Evolutionary conservation across 2,113 vertebrate species (phyloP), one percentile per base, ranked within the genome.

Genomic region (Danionella cerebrum): DNA sequence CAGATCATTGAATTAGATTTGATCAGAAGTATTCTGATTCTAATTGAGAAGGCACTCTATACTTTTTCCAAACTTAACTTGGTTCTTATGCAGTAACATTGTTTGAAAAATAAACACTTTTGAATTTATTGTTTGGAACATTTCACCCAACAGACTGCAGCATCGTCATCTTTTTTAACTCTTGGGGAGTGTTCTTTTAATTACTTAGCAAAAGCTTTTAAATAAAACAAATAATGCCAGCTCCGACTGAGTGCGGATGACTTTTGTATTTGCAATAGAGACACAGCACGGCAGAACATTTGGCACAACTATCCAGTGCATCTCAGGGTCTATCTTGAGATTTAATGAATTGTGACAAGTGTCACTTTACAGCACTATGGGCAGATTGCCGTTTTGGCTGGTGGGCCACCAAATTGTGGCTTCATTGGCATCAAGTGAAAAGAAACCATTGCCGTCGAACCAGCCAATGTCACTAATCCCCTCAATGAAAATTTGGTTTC

Each of bases 351-450:
- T 39, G 50, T 65, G 66, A 71, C 76, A 75, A 77, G 72, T 47
- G 67, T 19, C 72, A 48, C 69, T 65, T 29, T 48, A 44, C 62
- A 24, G 54, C 69, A 29, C 55, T 36, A 31, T 55, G 58, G 41
- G 50, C 33, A 52, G 31, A 31, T 63, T 36, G 5, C 19, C 13
- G 38, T 45, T 65, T 72, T 74, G 67, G 71, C 77, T 36, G 13
- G 29, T 45, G 70, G 11, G 19, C 22, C 24, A n/a, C 31, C 27
- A 39, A 38, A 67, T 47, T 62, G 70, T 65, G 71, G 55, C 62
- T 71, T 51, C 38, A 39, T 60, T 81, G 77, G 77, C 77, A 74
- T 22, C 50, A 59, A 24, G 36, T 77, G 72, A 78, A 79, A 78
- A 72, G 65, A 71, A 69, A n/a, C 60, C 31, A 57, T 65, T 57